Conservation (phyloP, 2,888 invertebrate genomes). For the Hemithea aestivaria region DNA sequence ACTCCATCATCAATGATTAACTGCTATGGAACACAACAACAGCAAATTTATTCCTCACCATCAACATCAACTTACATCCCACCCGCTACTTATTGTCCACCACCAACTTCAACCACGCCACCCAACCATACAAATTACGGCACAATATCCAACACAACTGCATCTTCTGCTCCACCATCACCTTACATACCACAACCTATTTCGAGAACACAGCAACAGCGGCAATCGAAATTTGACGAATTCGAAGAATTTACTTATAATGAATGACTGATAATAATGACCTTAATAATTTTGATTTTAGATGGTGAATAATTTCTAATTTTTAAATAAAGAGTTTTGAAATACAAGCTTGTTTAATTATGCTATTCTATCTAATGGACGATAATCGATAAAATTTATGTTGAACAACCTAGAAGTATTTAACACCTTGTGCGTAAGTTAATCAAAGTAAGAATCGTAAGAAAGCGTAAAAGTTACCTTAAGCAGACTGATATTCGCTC, state of each 20-base stretch:
- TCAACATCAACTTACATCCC: conserved; percentile 21
- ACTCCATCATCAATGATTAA: conserved; percentile 18
- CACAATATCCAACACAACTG: conserved; percentile 11
- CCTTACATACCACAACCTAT: conserved; percentile 18
- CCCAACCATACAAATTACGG: conserved; percentile 9
- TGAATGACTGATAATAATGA: conserved; percentile 6
- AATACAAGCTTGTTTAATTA: conserved; percentile 8
- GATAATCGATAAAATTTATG: conserved; percentile 7
- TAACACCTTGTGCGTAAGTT: conserved; percentile 8
- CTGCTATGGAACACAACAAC: conserved; percentile 20
- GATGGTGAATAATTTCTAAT: no score
- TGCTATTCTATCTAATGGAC: conserved; percentile 7
- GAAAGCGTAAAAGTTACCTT: conserved; percentile 17
- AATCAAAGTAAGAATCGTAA: conserved; percentile 6
- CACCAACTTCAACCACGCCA: conserved; percentile 12
- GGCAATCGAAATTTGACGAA: no score
- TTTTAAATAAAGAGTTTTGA: no score
- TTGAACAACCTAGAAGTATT: conserved; percentile 8
- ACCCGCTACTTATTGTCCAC: conserved; percentile 16
- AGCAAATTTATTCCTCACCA: conserved; percentile 20
- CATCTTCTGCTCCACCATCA: conserved; percentile 13
- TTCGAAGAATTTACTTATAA: no score
- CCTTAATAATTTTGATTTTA: conserved; percentile 8
- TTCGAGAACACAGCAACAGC: conserved; percentile 15
- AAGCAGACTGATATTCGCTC: conserved; percentile 24